phyloP scores from a whole-genome alignment of 2,113 vertebrate species.

The Crotophaga sulcirostris region DNA sequence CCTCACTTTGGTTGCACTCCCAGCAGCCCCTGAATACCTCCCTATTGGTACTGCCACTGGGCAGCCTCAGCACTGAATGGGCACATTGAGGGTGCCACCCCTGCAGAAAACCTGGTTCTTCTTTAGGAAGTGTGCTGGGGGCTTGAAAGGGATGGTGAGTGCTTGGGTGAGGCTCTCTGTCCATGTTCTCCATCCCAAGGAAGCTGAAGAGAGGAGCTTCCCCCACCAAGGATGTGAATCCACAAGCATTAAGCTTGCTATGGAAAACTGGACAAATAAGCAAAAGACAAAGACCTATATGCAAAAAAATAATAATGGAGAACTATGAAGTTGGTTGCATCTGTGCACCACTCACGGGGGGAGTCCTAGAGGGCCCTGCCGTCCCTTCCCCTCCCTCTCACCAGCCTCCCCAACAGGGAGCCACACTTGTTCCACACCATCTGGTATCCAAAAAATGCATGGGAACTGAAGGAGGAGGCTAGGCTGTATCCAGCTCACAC shows the following conservation, averaged over 20 bases:
- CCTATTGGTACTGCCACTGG: neutral
- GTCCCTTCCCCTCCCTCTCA: accelerated
- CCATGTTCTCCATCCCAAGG: too few relatives aligned
- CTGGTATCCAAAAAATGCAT: neutral
- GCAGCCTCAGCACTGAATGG: neutral
- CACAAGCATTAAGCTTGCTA: neutral
- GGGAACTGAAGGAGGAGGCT: neutral
- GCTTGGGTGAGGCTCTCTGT: neutral
- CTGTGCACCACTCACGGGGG: accelerated
- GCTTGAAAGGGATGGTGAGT: neutral
- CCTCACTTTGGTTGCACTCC: accelerated
- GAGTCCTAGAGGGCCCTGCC: accelerated
- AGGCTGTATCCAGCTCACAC: neutral
- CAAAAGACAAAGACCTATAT: neutral
- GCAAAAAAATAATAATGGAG: neutral
- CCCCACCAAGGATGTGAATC: neutral
- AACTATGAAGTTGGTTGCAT: accelerated
- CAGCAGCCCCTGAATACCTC: neutral
- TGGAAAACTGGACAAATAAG: neutral
- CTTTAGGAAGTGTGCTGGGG: neutral
- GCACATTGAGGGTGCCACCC: accelerated
- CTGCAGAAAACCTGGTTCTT: neutral
- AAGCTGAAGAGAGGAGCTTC: neutral
- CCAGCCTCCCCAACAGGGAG: neutral
- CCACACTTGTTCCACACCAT: neutral